Conservation (phyloP, 2,888 invertebrate species). For the Argynnis bischoffii region DNA sequence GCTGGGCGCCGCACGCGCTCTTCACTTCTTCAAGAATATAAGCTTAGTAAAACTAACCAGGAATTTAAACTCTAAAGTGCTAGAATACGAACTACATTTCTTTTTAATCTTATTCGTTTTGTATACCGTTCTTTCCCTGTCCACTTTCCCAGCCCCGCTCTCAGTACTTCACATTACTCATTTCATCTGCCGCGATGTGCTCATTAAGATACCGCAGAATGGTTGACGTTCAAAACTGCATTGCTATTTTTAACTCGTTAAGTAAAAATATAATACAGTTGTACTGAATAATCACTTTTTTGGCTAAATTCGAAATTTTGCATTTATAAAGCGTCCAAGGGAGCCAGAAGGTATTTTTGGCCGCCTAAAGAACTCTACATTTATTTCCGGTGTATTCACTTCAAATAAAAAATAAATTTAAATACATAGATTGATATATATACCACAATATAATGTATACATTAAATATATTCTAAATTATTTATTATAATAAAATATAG, state of each 20-base stretch:
- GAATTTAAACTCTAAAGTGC: slow-evolving; percentile 14
- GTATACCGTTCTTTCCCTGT: slow-evolving; percentile 20
- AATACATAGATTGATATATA: too few species aligned
- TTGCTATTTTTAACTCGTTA: slow-evolving; percentile 22
- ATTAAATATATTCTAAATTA: too few species aligned
- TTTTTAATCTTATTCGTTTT: neutral
- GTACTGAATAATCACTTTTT: too few species aligned
- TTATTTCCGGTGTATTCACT: too few species aligned
- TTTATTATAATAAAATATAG: too few species aligned
- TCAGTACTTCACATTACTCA: slow-evolving; percentile 40
- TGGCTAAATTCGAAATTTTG: too few species aligned
- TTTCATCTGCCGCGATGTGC: slow-evolving; percentile 38
- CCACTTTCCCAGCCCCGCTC: slow-evolving; percentile 47
- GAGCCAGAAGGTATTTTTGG: too few species aligned
- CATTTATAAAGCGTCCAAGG: too few species aligned
- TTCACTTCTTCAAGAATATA: slow-evolving; percentile 28
- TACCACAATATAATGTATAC: too few species aligned
- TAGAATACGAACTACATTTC: slow-evolving; percentile 12
- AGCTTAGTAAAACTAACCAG: neutral
- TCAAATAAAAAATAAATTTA: too few species aligned
- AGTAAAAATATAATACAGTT: slow-evolving; percentile 2
- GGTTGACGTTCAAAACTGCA: slow-evolving; percentile 36
- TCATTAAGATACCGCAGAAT: slow-evolving; percentile 37
- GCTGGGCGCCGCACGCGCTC: slow-evolving; percentile 72
- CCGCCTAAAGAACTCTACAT: too few species aligned